phyloP scores from a whole-genome alignment of 2,113 vertebrate genomes.

The Fregetta grallaria region DNA sequence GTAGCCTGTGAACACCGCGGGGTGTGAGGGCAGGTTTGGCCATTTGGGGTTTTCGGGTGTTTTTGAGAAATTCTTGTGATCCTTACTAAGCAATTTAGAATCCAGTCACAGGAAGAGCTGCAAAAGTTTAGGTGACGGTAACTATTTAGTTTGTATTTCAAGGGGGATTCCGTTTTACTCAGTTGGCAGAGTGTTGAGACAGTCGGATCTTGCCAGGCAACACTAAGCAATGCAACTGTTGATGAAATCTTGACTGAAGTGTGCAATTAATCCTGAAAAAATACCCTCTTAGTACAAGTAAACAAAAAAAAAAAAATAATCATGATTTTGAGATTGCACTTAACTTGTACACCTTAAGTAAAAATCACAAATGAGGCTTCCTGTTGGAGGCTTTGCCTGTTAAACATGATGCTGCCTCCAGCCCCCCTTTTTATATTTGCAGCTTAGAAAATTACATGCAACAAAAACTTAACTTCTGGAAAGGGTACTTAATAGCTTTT shows the following conservation, averaged over 20 bases:
- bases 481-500: neutral
- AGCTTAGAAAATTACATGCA: neutral
- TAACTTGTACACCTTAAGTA: neutral
- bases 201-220: neutral
- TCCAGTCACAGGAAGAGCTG: neutral
- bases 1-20: neutral
- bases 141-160: accelerated
- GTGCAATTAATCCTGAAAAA: neutral
- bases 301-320: neutral
- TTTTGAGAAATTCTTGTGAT: neutral
- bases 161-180: neutral
- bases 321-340: neutral
- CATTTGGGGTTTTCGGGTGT: accelerated
- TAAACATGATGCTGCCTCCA: neutral
- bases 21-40: neutral
- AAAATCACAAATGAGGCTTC: neutral
- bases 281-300: neutral
- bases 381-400: neutral
- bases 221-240: neutral
- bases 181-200: neutral
- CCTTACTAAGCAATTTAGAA: neutral
- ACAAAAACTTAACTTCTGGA: neutral
- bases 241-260: neutral
- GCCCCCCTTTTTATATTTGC: neutral
- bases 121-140: no score